Evolutionary conservation across 2,113 vertebrate genomes (phyloP).

Genomic region (Rhodinocichla rosea): DNA sequence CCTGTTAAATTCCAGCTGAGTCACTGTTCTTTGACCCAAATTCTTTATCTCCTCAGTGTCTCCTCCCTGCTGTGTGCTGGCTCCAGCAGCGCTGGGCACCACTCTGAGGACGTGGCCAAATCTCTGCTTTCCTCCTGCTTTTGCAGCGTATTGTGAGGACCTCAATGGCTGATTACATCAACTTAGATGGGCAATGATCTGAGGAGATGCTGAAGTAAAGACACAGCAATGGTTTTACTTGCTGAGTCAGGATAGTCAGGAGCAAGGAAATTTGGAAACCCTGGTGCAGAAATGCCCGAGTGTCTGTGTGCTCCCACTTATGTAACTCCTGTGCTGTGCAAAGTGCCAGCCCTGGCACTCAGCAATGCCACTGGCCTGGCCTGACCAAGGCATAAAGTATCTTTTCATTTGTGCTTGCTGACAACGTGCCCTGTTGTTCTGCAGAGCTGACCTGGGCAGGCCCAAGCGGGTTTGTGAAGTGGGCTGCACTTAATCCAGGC

Average conservation of each 20-base stretch:
- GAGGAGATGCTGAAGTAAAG: background rate
- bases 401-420: background rate
- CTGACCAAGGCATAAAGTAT: background rate
- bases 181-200: background rate
- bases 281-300: background rate
- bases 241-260: background rate
- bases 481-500: background rate
- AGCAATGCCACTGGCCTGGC: background rate
- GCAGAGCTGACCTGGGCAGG: background rate
- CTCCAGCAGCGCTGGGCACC: background rate
- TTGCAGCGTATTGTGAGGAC: background rate
- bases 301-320: background rate
- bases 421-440: background rate
- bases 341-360: background rate
- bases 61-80: background rate
- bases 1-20: background rate
- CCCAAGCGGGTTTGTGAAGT: background rate
- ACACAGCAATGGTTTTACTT: background rate
- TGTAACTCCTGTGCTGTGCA: accelerated
- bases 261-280: background rate
- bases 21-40: background rate
- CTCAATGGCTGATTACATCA: background rate
- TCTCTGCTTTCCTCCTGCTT: background rate
- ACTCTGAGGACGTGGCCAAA: background rate
- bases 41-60: background rate